Evolutionary conservation across 2,888 invertebrate species (phyloP).

Genomic region (Netelia melanura): DNA sequence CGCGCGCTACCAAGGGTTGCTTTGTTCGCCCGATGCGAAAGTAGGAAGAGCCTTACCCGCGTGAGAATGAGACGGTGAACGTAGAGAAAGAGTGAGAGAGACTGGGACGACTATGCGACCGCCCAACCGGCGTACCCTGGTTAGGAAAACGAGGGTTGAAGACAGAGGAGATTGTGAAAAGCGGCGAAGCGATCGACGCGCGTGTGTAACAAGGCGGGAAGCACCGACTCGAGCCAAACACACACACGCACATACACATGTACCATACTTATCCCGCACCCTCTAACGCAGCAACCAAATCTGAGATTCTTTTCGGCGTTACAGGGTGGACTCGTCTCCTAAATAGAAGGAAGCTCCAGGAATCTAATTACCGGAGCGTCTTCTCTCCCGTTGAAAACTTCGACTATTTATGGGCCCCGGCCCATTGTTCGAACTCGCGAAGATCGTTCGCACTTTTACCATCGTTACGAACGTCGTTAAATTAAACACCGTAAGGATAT

Average conservation of each 20-base stretch:
- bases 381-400: constrained; percentile 71
- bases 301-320: constrained; percentile 74
- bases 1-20: constrained; percentile 76
- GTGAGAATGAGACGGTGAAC: constrained; percentile 58
- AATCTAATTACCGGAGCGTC: constrained; percentile 79
- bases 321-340: constrained; percentile 73
- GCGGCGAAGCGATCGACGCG: constrained; percentile 54
- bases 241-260: constrained; percentile 24
- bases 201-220: constrained; percentile 53
- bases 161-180: constrained; percentile 55
- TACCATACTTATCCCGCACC: constrained; percentile 13
- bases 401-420: constrained; percentile 77
- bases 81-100: constrained; percentile 45
- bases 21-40: constrained; percentile 74
- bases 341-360: constrained; percentile 76
- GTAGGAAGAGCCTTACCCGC: constrained; percentile 49
- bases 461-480: too few relatives aligned
- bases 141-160: constrained; percentile 47
- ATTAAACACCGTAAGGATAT: too few relatives aligned
- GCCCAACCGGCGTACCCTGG: constrained; percentile 22
- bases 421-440: constrained; percentile 74
- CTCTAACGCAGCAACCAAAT: background rate
- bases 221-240: constrained; percentile 42
- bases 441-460: constrained; percentile 28
- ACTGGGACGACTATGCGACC: constrained; percentile 35